These are phyloP conservation scores for Psettodes erumei DNA, from an alignment of 2,113 vertebrate species.

Conservation along the genomic window DNA sequence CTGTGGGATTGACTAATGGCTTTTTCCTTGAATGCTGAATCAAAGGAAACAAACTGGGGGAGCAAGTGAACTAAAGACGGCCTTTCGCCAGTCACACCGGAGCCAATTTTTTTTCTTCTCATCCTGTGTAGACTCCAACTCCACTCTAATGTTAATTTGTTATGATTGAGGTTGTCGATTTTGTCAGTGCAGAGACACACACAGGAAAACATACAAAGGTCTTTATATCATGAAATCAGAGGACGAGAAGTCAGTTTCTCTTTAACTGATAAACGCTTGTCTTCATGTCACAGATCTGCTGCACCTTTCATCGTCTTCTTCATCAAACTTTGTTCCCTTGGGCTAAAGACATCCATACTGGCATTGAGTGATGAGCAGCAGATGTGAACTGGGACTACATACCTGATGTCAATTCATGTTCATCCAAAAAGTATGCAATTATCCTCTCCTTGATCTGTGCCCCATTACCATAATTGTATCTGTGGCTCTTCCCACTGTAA, in stretches of 20 bases:
- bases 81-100: background rate
- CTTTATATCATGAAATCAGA: background rate
- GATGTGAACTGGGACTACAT: conserved; percentile 50
- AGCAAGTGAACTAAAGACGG: conserved; percentile 25
- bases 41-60: conserved; percentile 68
- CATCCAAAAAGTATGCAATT: conserved; percentile 64
- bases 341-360: conserved; percentile 25
- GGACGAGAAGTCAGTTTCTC: background rate
- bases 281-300: background rate
- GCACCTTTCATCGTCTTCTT: background rate
- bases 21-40: conserved; percentile 74
- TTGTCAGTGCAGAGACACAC: conserved; percentile 7
- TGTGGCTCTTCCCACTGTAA: conserved; percentile 59
- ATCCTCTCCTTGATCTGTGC: conserved; percentile 59
- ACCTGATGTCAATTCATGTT: conserved; percentile 63
- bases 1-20: conserved; percentile 66
- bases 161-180: conserved; percentile 29
- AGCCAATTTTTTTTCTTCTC: conserved; percentile 7
- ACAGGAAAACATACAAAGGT: background rate
- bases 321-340: background rate
- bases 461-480: conserved; percentile 69
- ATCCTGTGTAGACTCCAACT: conserved; percentile 1
- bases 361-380: conserved; percentile 51
- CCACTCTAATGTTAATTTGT: conserved; percentile 37
- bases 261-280: background rate